Base-by-base conservation (phyloP, 2,113 vertebrate species). In the Peromyscus polionotus region DNA sequence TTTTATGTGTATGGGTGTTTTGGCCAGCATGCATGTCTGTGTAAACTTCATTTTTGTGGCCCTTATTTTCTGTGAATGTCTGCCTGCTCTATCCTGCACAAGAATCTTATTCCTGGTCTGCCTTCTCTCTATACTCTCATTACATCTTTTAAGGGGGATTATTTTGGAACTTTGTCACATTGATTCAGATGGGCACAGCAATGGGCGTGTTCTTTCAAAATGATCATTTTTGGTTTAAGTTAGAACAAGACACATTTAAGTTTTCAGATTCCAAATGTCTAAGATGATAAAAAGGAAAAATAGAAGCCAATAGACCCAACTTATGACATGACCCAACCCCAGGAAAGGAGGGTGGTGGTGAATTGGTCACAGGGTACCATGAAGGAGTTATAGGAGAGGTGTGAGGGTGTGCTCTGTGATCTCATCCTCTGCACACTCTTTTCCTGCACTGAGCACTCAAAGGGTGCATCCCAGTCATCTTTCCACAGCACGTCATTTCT, bases 261-360 rank as follows among this genome's bases (percentile, higher is more conserved):
- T 11, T 65, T 92, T 77, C 57, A 89, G 61, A 19, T 59, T 90
- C 61, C 65, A 91, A 84, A 83, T 83, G 26, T 39, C 68, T 42
- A 84, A 88, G 83, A 70, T 67, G 63, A 92, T 54, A 28, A 91
- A 93, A 97, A n/a, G 36, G 79, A 88, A 79, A 79, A 95, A 31
- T 10, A 54, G 2, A 83, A 84, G 65, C 61, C 33, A 10, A 17
- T 4, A 14, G 42, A 76, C 33, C 42, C n/a, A 20, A 70, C 70
- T 13, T 7, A n/a, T 88, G 85, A 80, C 33, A 31, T 26, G 8
- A 75, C 9, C 3, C 33, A 89, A 54, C n/a, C 13, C 24, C 1
- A 54, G 86, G 57, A 70, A 80, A 22, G 13, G 67, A 76, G 67
- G 51, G 84, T 65, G 39, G 84, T 65, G 39, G 0, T 75, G 90